Base-by-base conservation (phyloP, 2,113 vertebrate species). In the Corvus moneduloides region DNA sequence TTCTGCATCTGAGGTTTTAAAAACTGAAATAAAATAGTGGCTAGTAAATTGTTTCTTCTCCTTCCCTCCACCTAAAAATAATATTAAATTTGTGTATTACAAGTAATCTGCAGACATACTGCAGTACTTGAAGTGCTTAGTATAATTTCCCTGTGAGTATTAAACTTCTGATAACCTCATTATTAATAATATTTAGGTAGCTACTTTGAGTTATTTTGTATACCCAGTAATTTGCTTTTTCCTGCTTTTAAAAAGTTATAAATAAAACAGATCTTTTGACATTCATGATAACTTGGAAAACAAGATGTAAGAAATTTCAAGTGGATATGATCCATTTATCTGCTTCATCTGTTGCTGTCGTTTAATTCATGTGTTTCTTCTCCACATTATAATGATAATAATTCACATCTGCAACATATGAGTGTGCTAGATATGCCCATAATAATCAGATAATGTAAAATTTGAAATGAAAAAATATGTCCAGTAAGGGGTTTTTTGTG, bases 51-150 rank as follows among this genome's bases (percentile, higher is more conserved):
- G 13, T 6, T 49, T 78, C 37, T 77, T 62, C 12, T 69, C 39
- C 13, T 16, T 6, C 2, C 0, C 7, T 3, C 3, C 3, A 2
- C 6, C 35, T 32, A 30, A 62, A 67, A 63, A n/a, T 9, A 19
- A 19, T 7, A 64, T 32, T 63, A 49, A 37, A 59, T 41, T 41
- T 72, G 7, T 48, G 4, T 44, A 16, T 68, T 80, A n/a, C 17
- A 55, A 59, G 14, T 37, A 63, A 41, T 66, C 26, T 56, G 18
- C 41, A 69, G 39, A 61, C 26, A 21, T 28, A 24, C 9, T 51
- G 8, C 5, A 51, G 24, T 32, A 48, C 12, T 27, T 48, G 4
- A 62, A 79, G 37, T 44, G 7, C 17, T 58, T 69, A 39, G 4
- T 48, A 13, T 39, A 71, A 66, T 78, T 85, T 56, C 33, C 28